These are phyloP conservation scores for Malthinus flaveolus DNA, from an alignment of 2,888 invertebrate species.

Conservation along the genomic window DNA sequence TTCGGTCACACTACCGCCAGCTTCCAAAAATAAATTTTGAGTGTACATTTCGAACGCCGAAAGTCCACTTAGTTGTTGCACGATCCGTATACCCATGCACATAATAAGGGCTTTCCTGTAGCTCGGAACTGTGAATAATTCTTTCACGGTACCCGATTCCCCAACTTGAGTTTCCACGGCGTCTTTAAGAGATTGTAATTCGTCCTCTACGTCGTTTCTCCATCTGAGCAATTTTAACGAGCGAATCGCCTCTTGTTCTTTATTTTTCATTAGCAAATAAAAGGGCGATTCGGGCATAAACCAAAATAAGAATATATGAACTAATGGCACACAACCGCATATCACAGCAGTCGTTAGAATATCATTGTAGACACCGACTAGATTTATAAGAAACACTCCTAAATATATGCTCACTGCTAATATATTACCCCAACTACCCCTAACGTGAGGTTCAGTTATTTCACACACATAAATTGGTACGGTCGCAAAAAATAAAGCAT, in stretches of 20 bases:
- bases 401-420: conserved; percentile 38
- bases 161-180: conserved; percentile 44
- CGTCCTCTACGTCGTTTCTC: conserved; percentile 38
- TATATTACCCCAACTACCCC: conserved; percentile 44
- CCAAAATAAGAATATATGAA: neutral
- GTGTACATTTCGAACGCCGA: conserved; percentile 39
- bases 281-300: conserved; percentile 63
- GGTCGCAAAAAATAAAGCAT: conserved; percentile 38
- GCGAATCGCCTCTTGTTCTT: conserved; percentile 37
- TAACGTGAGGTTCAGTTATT: conserved; percentile 42
- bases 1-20: conserved; percentile 39
- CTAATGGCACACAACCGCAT: neutral
- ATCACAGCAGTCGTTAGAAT: conserved; percentile 8
- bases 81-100: conserved; percentile 39
- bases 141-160: conserved; percentile 43
- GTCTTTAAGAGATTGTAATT: conserved; percentile 36
- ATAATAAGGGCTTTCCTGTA: conserved; percentile 42
- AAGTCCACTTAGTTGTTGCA: conserved; percentile 42
- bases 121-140: conserved; percentile 38
- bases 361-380: conserved; percentile 52
- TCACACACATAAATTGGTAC: conserved; percentile 46
- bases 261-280: conserved; percentile 26
- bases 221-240: conserved; percentile 38
- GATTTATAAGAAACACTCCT: conserved; percentile 47
- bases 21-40: conserved; percentile 43